phyloP scores from a whole-genome alignment of 37 sponge, comb jelly and placozoan genomes.

The Geodia barretti region DNA sequence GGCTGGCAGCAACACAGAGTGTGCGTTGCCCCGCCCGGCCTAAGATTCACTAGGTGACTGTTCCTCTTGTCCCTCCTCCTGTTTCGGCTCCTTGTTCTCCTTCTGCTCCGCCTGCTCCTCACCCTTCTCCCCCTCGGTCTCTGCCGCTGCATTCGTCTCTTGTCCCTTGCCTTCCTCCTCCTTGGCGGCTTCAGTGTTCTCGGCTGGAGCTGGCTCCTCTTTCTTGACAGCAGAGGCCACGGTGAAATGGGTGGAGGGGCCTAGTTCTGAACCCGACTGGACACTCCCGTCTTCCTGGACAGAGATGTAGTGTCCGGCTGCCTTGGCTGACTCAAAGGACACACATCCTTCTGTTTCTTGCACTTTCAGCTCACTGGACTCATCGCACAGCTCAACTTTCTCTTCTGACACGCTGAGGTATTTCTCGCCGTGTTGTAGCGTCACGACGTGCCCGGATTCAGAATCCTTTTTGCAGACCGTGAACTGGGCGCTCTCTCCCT shows the following conservation, averaged over 20 bases:
- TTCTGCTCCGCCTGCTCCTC: background rate
- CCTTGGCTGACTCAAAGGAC: background rate
- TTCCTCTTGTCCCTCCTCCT: background rate
- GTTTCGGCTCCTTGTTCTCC: background rate
- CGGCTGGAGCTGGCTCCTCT: background rate
- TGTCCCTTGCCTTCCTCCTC: background rate
- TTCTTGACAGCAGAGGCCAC: background rate
- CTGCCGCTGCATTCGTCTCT: too few species aligned
- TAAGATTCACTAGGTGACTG: background rate
- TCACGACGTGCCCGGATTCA: background rate
- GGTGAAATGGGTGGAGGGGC: background rate
- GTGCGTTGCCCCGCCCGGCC: background rate
- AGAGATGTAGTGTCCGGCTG: background rate
- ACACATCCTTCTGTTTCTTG: background rate
- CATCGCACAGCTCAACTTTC: background rate
- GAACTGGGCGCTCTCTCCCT: background rate
- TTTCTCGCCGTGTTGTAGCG: background rate
- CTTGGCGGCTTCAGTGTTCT: background rate
- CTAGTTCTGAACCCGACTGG: background rate
- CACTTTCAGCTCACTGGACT: background rate
- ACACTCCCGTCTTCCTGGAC: background rate
- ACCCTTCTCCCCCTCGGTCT: background rate
- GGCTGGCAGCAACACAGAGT: background rate
- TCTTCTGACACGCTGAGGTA: background rate
- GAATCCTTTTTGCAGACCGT: background rate